These are phyloP conservation scores for Anser cygnoides DNA, from an alignment of 2,113 vertebrate genomes.

Conservation along the genomic window DNA sequence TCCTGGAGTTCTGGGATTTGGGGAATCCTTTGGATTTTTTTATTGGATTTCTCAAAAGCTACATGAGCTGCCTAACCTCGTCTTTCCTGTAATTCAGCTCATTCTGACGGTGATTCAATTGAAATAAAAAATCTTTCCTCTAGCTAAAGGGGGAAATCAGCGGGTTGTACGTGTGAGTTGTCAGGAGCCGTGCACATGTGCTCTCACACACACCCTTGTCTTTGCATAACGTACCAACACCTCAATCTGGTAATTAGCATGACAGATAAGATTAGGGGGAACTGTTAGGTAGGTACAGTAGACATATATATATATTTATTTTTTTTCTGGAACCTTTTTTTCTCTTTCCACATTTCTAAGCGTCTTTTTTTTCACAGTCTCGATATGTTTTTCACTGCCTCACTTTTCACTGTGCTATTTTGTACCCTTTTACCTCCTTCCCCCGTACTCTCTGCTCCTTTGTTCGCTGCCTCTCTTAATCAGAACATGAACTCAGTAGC, in stretches of 20 bases:
- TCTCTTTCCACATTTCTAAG: not conserved
- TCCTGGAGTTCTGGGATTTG: constrained; percentile 60
- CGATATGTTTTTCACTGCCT: constrained; percentile 17
- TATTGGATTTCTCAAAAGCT: constrained; percentile 65
- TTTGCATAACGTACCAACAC: not conserved
- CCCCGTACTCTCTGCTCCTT: constrained; percentile 2
- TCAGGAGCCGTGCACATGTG: not conserved
- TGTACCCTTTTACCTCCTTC: not conserved
- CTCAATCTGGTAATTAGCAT: constrained; percentile 29
- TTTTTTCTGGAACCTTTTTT: not conserved
- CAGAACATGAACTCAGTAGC: constrained; percentile 16
- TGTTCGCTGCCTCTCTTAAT: constrained; percentile 31
- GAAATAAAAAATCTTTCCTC: not conserved
- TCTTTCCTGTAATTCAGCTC: constrained; percentile 64
- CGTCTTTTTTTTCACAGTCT: not conserved
- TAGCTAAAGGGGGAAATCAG: not conserved
- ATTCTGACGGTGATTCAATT: constrained; percentile 58
- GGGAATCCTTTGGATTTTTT: constrained; percentile 64
- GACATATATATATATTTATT: not conserved
- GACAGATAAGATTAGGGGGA: constrained; percentile 1
- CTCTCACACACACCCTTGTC: not conserved
- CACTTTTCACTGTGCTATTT: not conserved
- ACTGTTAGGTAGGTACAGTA: not conserved
- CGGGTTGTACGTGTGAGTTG: not conserved
- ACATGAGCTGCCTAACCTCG: constrained; percentile 38